Conservation (phyloP, 2,888 invertebrate species). For the Idaea biselata region DNA sequence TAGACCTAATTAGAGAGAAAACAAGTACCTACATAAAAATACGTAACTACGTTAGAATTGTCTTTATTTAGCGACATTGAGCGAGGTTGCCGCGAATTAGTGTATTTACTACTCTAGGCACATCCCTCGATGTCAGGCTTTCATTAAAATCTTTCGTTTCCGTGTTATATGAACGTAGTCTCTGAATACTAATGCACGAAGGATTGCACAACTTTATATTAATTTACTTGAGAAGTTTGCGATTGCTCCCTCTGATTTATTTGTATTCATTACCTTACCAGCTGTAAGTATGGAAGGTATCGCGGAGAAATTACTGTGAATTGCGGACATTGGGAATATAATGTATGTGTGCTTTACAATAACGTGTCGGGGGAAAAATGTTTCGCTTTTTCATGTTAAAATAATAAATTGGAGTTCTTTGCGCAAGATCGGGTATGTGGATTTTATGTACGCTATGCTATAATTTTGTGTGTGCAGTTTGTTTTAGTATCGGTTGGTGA, state of each 20-base stretch:
- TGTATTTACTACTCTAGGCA: slow-evolving; percentile 42
- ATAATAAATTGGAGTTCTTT: not conserved
- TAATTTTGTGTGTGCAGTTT: not conserved
- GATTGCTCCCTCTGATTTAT: slow-evolving; percentile 66
- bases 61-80: slow-evolving; percentile 1
- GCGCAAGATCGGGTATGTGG: not conserved
- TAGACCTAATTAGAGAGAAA: not conserved
- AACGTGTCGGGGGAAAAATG: not conserved
- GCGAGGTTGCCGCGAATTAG: not conserved
- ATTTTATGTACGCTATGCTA: not conserved
- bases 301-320: not conserved
- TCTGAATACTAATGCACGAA: slow-evolving; percentile 72
- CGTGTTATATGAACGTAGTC: slow-evolving; percentile 67
- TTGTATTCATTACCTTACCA: slow-evolving; percentile 60
- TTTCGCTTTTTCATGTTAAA: not conserved
- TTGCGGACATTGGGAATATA: not conserved
- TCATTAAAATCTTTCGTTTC: slow-evolving; percentile 77
- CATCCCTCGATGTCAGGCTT: slow-evolving; percentile 50
- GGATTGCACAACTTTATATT: slow-evolving; percentile 76
- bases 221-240: slow-evolving; percentile 72
- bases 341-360: slow-evolving; percentile 2
- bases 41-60: slow-evolving; percentile 5
- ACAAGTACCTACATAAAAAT: not conserved
- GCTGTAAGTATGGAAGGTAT: not conserved
- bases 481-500: not conserved